phyloP scores from a whole-genome alignment of 2,797 vertebrate genomes.

The Chiroxiphia lanceolata region DNA sequence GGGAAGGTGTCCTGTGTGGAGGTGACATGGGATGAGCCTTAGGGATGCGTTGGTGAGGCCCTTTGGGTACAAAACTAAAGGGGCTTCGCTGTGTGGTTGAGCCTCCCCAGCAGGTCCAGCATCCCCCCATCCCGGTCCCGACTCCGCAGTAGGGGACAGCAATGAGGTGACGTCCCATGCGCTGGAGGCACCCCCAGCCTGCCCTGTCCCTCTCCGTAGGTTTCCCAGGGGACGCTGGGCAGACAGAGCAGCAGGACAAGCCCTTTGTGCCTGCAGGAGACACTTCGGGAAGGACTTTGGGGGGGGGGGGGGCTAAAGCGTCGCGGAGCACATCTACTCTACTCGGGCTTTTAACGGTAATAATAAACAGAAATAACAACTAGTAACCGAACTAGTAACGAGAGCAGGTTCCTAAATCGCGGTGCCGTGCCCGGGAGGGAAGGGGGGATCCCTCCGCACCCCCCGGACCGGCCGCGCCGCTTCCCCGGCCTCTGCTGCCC shows the following conservation, averaged over 20 bases:
- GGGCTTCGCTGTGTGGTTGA: background rate
- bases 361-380: background rate
- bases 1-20: background rate
- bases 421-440: background rate
- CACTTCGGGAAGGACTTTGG: background rate
- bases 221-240: background rate
- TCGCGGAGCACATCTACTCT: background rate
- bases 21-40: accelerated
- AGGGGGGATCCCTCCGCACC: background rate
- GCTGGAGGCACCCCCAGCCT: accelerated
- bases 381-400: accelerated
- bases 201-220: accelerated
- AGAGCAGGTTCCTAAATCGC: background rate
- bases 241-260: background rate
- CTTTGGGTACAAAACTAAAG: background rate
- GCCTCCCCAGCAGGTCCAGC: background rate
- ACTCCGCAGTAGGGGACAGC: background rate
- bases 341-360: no score
- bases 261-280: background rate
- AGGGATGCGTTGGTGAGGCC: background rate
- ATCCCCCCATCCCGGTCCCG: no score
- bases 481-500: conserved; percentile 26
- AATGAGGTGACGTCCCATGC: accelerated
- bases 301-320: background rate
- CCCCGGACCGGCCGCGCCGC: background rate